Evolutionary conservation across 2,888 invertebrate genomes (phyloP).

Genomic region (Macaria notata): DNA sequence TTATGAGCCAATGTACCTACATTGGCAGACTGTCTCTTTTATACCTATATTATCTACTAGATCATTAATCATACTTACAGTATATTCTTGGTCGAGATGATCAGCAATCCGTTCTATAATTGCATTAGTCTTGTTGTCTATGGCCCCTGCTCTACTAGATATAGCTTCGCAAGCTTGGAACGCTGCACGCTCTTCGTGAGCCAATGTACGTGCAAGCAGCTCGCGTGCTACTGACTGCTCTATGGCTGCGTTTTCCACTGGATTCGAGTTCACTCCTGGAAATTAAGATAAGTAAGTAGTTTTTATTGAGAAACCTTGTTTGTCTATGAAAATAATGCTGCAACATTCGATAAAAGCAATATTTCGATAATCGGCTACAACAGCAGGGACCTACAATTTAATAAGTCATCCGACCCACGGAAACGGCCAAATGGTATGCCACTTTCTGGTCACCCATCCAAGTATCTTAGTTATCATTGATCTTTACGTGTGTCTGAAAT

Average conservation of each 20-base stretch:
- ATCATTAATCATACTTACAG: conserved; percentile 46
- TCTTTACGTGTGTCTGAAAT: no score
- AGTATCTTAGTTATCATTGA: no score
- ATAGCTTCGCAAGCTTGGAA: conserved; percentile 57
- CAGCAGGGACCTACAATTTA: no score
- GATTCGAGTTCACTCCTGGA: conserved; percentile 57
- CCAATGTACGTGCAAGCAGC: conserved; percentile 60
- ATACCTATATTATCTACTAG: no score
- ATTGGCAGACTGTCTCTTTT: no score
- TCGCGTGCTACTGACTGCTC: conserved; percentile 64
- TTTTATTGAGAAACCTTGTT: no score
- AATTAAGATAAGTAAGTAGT: conserved; percentile 1
- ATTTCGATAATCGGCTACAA: no score
- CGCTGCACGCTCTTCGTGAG: conserved; percentile 59
- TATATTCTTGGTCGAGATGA: conserved; percentile 55
- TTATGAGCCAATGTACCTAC: conserved; percentile 55
- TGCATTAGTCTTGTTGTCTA: conserved; percentile 70
- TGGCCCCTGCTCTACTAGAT: conserved; percentile 59
- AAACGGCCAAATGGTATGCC: no score
- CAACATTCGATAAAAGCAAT: no score
- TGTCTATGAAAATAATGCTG: no score
- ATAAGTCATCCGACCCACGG: no score
- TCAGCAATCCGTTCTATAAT: conserved; percentile 69
- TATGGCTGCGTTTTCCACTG: conserved; percentile 57
- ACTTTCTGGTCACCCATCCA: no score